These are phyloP conservation scores for Periophthalmus modestus DNA, from an alignment of 2,113 vertebrate species.

Conservation along the genomic window DNA sequence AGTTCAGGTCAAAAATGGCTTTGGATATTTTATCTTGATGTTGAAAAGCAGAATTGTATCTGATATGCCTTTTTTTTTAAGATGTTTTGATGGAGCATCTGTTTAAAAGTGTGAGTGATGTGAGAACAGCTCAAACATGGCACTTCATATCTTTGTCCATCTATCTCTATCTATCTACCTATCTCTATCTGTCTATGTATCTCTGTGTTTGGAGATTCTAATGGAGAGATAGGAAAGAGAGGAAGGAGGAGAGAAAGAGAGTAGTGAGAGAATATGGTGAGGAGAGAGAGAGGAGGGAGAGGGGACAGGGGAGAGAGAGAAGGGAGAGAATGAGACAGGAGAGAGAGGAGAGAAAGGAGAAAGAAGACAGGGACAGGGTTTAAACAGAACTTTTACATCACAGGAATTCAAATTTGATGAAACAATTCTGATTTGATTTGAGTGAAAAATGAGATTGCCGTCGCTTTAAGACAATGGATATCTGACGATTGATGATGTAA, in stretches of 20 bases:
- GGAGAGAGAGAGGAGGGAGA: no score
- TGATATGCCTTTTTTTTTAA: background rate
- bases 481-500: background rate
- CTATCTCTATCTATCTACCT: no score
- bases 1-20: no score
- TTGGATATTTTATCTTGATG: no score
- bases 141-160: background rate
- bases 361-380: background rate
- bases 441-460: background rate
- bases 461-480: background rate
- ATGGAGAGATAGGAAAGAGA: background rate
- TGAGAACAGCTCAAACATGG: background rate
- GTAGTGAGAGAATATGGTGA: no score
- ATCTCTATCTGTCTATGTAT: no score
- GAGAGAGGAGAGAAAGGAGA: background rate
- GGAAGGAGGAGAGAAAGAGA: no score
- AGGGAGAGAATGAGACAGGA: no score
- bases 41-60: no score
- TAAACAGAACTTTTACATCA: background rate
- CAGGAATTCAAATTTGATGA: background rate
- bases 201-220: background rate
- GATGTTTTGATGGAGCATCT: background rate
- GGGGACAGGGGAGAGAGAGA: no score
- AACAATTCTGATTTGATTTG: background rate
- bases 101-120: conserved; percentile 1